Conservation (phyloP, 2,888 invertebrate genomes). For the Standfussiana lucernea region DNA sequence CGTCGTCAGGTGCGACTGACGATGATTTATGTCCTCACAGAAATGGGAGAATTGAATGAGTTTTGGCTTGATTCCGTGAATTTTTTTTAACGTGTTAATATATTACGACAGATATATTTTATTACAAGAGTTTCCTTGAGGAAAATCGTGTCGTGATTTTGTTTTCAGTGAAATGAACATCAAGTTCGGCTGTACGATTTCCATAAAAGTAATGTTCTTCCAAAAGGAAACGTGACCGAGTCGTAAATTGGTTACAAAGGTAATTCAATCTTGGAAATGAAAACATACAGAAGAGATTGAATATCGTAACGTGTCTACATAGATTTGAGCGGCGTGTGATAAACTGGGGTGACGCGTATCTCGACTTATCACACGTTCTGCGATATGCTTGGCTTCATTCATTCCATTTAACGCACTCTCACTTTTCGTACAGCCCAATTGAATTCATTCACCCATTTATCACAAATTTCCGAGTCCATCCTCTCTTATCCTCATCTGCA, state of each 20-base stretch:
- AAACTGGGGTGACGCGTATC: conserved; percentile 21
- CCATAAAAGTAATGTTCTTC: conserved; percentile 64
- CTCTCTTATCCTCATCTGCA: conserved; percentile 43
- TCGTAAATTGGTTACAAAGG: conserved; percentile 75
- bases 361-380: conserved; percentile 7
- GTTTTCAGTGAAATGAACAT: conserved; percentile 50
- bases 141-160: conserved; percentile 58
- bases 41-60: conserved; percentile 82
- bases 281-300: conserved; percentile 78
- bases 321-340: conserved; percentile 69
- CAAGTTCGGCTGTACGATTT: conserved; percentile 42
- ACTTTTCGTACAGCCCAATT: conserved; percentile 20
- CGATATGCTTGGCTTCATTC: conserved; percentile 14
- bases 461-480: conserved; percentile 27
- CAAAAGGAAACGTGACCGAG: conserved; percentile 67
- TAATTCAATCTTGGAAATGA: conserved; percentile 74
- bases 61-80: conserved; percentile 76
- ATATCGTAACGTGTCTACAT: conserved; percentile 71
- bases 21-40: conserved; percentile 84
- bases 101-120: conserved; percentile 67
- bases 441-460: conserved; percentile 44
- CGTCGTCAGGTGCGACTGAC: conserved; percentile 85
- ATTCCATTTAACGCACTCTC: conserved; percentile 18
- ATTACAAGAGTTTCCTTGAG: conserved; percentile 48
- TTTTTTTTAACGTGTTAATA: conserved; percentile 72